phyloP scores from a whole-genome alignment of 2,888 invertebrate genomes.

The Tuberolachnus salignus region DNA sequence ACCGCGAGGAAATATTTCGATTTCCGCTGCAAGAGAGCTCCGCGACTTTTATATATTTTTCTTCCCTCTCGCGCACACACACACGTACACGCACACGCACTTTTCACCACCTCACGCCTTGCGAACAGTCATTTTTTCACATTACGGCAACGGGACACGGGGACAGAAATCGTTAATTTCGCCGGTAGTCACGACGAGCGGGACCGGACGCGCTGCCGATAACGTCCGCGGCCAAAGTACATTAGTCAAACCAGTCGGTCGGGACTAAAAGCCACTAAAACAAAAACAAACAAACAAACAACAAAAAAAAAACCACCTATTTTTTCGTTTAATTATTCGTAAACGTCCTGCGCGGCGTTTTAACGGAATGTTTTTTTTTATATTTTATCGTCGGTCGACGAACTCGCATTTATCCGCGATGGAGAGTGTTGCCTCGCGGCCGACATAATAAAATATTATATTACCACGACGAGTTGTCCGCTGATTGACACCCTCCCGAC shows the following conservation, averaged over 20 bases:
- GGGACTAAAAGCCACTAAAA: constrained; percentile 21
- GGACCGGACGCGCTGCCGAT: not conserved
- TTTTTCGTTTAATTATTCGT: not conserved
- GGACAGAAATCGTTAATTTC: constrained; percentile 34
- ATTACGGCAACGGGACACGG: constrained; percentile 16
- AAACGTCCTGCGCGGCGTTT: no score
- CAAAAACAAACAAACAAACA: no score
- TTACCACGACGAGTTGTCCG: no score
- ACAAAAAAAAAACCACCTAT: no score
- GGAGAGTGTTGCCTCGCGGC: no score
- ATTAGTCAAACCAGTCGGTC: constrained; percentile 34
- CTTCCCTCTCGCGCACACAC: not conserved
- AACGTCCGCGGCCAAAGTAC: constrained; percentile 6
- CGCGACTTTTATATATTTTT: not conserved
- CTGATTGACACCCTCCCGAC: no score
- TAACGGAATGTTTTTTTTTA: no score
- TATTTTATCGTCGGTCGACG: no score
- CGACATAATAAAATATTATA: no score
- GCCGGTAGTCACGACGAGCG: not conserved
- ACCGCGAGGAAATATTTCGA: constrained; percentile 23
- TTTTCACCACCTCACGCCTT: not conserved
- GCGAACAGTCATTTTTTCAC: constrained; percentile 13
- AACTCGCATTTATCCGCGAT: no score
- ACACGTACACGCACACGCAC: not conserved
- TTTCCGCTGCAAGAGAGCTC: constrained; percentile 24